A percentile compares a stretch with the other conserved stretches of the same genome.
phyloP scores from a whole-genome alignment of 1,140 invertebrate genomes.

The Zaprionus gabonicus region DNA sequence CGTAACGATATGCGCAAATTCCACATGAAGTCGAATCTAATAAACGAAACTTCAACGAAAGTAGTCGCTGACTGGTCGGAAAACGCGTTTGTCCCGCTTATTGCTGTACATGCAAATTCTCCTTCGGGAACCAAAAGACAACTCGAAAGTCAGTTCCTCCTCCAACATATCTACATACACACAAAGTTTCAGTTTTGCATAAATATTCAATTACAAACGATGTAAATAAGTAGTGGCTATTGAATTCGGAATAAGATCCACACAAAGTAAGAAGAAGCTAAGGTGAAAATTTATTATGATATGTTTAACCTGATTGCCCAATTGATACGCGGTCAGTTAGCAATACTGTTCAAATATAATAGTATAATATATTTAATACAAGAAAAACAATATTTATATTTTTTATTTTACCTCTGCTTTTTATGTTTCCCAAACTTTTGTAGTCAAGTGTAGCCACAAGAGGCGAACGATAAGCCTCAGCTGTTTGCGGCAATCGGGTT shows the following conservation, averaged over 20 bases:
- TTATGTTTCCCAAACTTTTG: not conserved
- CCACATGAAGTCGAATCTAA: slow-evolving; percentile 14
- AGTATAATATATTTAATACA: too few relatives aligned
- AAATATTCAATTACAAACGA: not conserved
- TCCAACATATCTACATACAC: not conserved
- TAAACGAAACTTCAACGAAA: slow-evolving; percentile 35
- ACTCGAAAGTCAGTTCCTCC: not conserved
- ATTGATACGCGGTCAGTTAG: too few relatives aligned
- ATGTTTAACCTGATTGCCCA: too few relatives aligned
- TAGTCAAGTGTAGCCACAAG: not conserved
- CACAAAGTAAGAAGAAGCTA: too few relatives aligned
- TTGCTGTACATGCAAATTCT: slow-evolving; percentile 66
- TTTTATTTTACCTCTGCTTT: not conserved
- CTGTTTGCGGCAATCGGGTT: not conserved
- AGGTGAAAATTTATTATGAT: too few relatives aligned
- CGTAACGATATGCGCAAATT: slow-evolving; percentile 49
- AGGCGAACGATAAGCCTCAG: not conserved
- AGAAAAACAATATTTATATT: not conserved
- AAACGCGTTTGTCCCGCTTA: slow-evolving; percentile 38
- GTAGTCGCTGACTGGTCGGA: slow-evolving; percentile 65
- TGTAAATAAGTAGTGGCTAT: not conserved
- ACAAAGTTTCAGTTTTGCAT: not conserved
- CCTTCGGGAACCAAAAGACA: not conserved
- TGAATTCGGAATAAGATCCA: not conserved
- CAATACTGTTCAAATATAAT: not conserved